Evolutionary conservation across 2,888 invertebrate species (phyloP).

Genomic region (Graphium colonna): DNA sequence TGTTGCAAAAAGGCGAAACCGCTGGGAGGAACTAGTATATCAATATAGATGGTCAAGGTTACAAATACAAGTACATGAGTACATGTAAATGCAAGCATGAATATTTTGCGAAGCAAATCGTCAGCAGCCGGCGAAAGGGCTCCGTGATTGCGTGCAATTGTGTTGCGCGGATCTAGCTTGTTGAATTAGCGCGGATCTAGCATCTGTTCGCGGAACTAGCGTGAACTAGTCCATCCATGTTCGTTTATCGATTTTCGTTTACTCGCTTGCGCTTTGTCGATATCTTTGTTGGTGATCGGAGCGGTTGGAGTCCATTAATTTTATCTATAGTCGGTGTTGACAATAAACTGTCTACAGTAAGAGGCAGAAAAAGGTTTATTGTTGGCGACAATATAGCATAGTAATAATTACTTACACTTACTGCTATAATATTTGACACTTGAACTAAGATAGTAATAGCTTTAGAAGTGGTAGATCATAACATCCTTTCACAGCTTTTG

Average conservation of each 20-base stretch:
- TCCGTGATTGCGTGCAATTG: slow-evolving; percentile 18
- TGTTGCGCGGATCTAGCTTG: not conserved
- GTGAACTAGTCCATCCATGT: not conserved
- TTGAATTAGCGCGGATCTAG: not conserved
- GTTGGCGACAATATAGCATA: not conserved
- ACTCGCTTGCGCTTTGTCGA: not conserved
- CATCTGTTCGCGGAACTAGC: not conserved
- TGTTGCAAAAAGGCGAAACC: too few species aligned
- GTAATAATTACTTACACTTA: not conserved
- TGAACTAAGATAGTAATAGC: not conserved
- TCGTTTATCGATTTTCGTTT: not conserved
- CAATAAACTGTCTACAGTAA: too few species aligned
- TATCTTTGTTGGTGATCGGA: not conserved
- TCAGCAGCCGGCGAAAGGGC: slow-evolving; percentile 20
- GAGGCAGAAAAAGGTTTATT: not conserved
- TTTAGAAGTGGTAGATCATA: not conserved
- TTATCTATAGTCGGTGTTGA: not conserved
- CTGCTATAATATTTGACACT: not conserved
- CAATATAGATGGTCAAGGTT: too few species aligned
- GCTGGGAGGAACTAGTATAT: too few species aligned
- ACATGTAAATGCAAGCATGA: too few species aligned
- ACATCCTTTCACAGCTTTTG: too few species aligned
- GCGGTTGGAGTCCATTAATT: not conserved
- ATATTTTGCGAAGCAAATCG: not conserved
- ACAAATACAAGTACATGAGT: too few species aligned